Percentiles rank a stretch among this genome's conserved stretches.
These are phyloP conservation scores for Brachionus asplanchnoidis DNA, from an alignment of 1,140 invertebrate genomes.

Conservation along the genomic window DNA sequence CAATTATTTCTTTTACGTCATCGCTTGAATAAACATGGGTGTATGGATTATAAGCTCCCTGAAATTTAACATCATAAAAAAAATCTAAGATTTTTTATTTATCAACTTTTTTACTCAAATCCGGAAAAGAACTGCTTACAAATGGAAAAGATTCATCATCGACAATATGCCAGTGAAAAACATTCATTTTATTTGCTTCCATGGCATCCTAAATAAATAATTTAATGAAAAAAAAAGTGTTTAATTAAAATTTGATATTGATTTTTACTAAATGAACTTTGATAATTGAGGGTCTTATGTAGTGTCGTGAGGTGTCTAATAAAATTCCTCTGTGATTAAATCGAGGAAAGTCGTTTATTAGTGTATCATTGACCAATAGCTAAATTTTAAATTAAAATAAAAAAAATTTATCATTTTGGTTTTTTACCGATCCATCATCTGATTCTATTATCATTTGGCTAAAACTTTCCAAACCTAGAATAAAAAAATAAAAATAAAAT, in stretches of 20 bases:
- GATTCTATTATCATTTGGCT: slow-evolving; percentile 6
- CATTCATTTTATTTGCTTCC: slow-evolving; percentile 82
- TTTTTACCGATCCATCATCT: slow-evolving; percentile 11
- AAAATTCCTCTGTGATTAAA: slow-evolving; percentile 72
- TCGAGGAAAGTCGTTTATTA: slow-evolving; percentile 47
- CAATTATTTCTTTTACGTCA: slow-evolving; percentile 66
- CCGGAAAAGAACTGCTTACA: slow-evolving; percentile 59
- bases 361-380: slow-evolving; percentile 46
- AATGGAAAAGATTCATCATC: slow-evolving; percentile 88
- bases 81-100: slow-evolving; percentile 53
- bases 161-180: slow-evolving; percentile 88
- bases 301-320: slow-evolving; percentile 74
- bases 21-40: slow-evolving; percentile 66
- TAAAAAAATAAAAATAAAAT: not conserved
- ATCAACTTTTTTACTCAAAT: slow-evolving; percentile 58
- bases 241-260: too few relatives aligned
- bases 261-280: slow-evolving; percentile 41
- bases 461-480: slow-evolving; percentile 31
- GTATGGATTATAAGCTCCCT: slow-evolving; percentile 56
- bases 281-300: slow-evolving; percentile 12
- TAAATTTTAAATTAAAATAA: slow-evolving; percentile 5
- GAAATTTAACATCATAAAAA: not conserved
- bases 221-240: too few relatives aligned
- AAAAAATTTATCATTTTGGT: not conserved
- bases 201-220: slow-evolving; percentile 62